phyloP scores from a whole-genome alignment of 2,888 invertebrate genomes.

The Spisula solida region DNA sequence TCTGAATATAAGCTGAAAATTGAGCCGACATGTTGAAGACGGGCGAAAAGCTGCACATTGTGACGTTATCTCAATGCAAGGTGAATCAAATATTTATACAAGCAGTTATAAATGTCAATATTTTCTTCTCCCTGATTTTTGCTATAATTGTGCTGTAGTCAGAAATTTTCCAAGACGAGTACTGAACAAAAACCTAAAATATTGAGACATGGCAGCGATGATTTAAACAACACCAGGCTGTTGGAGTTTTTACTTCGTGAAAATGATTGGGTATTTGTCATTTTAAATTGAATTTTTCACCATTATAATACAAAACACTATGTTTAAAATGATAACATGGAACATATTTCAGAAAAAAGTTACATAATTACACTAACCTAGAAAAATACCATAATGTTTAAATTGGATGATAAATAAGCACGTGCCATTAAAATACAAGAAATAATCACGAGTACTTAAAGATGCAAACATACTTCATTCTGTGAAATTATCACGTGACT shows the following conservation, averaged over 20 bases:
- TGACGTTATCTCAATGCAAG: not conserved
- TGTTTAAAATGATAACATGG: too few species aligned
- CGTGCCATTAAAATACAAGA: too few species aligned
- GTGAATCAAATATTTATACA: slow-evolving; percentile 3
- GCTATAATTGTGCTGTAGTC: not conserved
- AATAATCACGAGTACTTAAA: too few species aligned
- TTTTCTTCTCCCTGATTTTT: not conserved
- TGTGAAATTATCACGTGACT: too few species aligned
- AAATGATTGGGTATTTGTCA: not conserved
- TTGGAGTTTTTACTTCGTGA: not conserved
- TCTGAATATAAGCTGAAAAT: not conserved
- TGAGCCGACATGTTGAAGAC: not conserved
- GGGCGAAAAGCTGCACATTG: not conserved
- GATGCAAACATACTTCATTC: too few species aligned
- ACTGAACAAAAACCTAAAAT: not conserved
- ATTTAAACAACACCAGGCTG: not conserved
- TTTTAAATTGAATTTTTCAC: not conserved
- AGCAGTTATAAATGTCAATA: slow-evolving; percentile 6
- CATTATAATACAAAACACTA: too few species aligned
- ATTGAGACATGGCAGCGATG: not conserved
- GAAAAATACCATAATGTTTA: too few species aligned
- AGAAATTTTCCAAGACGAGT: not conserved
- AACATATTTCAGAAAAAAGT: too few species aligned
- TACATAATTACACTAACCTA: too few species aligned
- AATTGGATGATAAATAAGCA: too few species aligned